Percentiles rank a stretch among this genome's conserved stretches.
These are phyloP conservation scores for Thumatha senex DNA, from an alignment of 2,888 invertebrate species.

Conservation along the genomic window DNA sequence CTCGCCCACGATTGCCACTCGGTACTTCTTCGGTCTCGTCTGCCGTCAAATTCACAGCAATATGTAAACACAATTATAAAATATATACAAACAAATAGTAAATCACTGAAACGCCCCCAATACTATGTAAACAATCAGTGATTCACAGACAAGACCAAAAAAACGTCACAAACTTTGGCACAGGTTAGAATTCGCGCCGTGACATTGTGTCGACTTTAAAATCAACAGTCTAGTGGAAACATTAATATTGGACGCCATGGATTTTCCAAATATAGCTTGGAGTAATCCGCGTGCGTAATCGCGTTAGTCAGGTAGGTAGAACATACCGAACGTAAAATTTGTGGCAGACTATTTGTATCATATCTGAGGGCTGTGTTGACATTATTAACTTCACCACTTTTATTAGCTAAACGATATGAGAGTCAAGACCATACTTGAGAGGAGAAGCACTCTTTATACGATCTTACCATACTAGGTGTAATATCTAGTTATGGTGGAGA, in stretches of 20 bases:
- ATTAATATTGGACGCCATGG: slow-evolving; percentile 1
- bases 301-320: not conserved
- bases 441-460: too few species aligned
- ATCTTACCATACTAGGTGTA: too few species aligned
- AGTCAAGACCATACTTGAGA: too few species aligned
- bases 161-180: slow-evolving; percentile 38
- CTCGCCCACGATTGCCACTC: too few species aligned
- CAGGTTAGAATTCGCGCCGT: slow-evolving; percentile 4
- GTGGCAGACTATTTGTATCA: not conserved
- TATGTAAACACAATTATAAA: too few species aligned
- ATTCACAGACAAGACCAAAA: slow-evolving; percentile 14
- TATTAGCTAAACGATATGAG: too few species aligned
- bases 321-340: not conserved
- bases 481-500: too few species aligned
- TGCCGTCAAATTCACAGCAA: too few species aligned
- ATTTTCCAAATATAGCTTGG: not conserved
- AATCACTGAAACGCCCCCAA: not conserved
- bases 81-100: not conserved
- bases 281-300: not conserved
- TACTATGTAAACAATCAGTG: slow-evolving; percentile 21
- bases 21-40: too few species aligned
- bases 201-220: slow-evolving; percentile 12
- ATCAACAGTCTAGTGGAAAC: slow-evolving; percentile 3
- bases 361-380: too few species aligned
- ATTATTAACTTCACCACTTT: too few species aligned